Conservation (phyloP, 2,888 invertebrate species). For the Eulithis prunata region DNA sequence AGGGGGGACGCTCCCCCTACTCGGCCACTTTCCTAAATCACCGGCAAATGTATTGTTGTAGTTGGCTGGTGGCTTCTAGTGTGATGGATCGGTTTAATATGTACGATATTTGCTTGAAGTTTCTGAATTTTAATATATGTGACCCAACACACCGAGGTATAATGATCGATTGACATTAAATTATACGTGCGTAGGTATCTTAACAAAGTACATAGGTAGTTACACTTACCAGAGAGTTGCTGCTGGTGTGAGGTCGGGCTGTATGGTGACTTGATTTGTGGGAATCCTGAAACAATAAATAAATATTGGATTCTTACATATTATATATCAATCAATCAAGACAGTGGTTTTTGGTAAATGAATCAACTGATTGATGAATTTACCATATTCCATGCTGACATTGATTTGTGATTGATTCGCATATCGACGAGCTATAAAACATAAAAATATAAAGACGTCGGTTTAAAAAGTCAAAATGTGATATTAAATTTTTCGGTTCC, state of each 20-base stretch:
- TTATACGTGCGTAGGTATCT: too few relatives aligned
- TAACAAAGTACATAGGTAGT: not conserved
- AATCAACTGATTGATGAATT: too few relatives aligned
- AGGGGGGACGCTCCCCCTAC: slow-evolving; percentile 45
- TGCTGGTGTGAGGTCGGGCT: slow-evolving; percentile 83
- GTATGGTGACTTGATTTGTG: slow-evolving; percentile 87
- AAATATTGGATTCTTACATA: not conserved
- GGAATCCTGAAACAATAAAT: slow-evolving; percentile 81
- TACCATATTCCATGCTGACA: too few relatives aligned
- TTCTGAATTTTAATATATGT: not conserved
- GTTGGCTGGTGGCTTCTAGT: slow-evolving; percentile 40
- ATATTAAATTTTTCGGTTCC: too few relatives aligned
- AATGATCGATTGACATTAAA: too few relatives aligned
- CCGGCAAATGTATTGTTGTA: slow-evolving; percentile 73
- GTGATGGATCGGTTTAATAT: slow-evolving; percentile 32
- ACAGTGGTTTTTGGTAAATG: not conserved
- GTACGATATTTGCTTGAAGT: slow-evolving; percentile 21
- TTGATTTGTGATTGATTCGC: too few relatives aligned
- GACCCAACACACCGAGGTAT: too few relatives aligned
- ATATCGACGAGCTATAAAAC: too few relatives aligned
- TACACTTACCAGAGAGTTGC: slow-evolving; percentile 84
- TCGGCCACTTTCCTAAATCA: slow-evolving; percentile 81
- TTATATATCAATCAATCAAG: not conserved
- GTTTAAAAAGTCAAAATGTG: too few relatives aligned
- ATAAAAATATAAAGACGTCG: too few relatives aligned